phyloP scores from a whole-genome alignment of 2,113 vertebrate genomes.

The Gobiocypris rarus region DNA sequence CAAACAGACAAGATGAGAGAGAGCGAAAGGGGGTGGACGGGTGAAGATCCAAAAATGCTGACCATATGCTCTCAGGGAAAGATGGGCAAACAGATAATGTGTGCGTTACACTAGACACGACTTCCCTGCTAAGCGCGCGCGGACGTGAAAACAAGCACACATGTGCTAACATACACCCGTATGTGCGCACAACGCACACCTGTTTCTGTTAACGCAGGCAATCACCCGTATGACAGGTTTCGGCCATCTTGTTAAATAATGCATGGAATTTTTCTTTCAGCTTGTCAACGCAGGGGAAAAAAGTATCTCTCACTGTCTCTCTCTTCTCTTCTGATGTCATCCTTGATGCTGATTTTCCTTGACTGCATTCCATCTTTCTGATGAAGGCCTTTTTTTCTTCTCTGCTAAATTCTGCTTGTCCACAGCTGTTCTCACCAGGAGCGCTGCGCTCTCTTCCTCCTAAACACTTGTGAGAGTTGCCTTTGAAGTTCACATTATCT shows the following conservation, averaged over 20 bases:
- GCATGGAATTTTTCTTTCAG: conserved; percentile 82
- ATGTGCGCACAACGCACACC: conserved; percentile 56
- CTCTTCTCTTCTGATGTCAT: conserved; percentile 71
- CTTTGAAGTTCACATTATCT: conserved; percentile 34
- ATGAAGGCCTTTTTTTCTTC: conserved; percentile 70
- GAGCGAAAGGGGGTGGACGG: background rate
- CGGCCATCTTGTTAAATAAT: conserved; percentile 83
- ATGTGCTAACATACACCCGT: conserved; percentile 36
- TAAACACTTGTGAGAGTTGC: conserved; percentile 12
- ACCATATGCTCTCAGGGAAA: conserved; percentile 5
- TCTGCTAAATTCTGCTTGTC: conserved; percentile 17
- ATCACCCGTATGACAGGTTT: conserved; percentile 80
- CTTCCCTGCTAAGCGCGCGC: conserved; percentile 22
- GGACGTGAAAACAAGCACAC: conserved; percentile 29
- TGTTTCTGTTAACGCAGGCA: conserved; percentile 81
- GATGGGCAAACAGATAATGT: background rate
- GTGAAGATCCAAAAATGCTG: conserved; percentile 19
- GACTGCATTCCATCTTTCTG: conserved; percentile 85
- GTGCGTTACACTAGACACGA: conserved; percentile 20
- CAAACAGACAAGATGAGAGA: conserved; percentile 24
- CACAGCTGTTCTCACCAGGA: conserved; percentile 35
- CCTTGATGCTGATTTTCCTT: conserved; percentile 81
- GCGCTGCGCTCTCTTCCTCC: background rate
- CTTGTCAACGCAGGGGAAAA: conserved; percentile 76
- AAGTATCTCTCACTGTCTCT: conserved; percentile 69